Percentiles rank a stretch among this genome's conserved stretches.
Evolutionary conservation across 2,888 invertebrate genomes (phyloP).

Genomic region (Dasysyrphus albostriatus): DNA sequence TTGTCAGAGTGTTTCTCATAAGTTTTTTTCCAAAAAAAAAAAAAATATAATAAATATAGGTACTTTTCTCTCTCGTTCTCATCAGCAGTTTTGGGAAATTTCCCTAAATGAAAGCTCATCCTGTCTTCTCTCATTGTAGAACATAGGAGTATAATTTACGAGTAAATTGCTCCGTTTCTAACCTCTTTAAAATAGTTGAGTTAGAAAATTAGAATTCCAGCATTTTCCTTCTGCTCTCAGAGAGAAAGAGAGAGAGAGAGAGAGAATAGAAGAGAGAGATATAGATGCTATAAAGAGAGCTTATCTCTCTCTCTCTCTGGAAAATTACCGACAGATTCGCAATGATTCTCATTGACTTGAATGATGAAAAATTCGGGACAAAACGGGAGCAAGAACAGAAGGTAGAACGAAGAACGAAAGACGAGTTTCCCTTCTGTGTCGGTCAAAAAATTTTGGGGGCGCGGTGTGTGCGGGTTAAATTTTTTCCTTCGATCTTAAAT

Average conservation of each 20-base stretch:
- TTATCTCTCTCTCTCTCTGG: constrained; percentile 22
- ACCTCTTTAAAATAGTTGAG: background rate
- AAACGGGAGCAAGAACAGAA: constrained; percentile 47
- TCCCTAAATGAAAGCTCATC: constrained; percentile 19
- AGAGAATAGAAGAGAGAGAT: background rate
- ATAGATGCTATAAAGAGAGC: constrained; percentile 26
- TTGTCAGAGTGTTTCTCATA: constrained; percentile 16
- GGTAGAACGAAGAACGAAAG: constrained; percentile 18
- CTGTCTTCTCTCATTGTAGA: background rate
- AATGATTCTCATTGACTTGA: background rate
- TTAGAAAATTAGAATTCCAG: constrained; percentile 2
- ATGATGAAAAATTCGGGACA: constrained; percentile 20
- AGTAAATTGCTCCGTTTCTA: constrained; percentile 10
- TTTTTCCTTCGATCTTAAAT: constrained; percentile 24
- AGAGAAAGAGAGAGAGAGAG: background rate
- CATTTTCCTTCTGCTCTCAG: background rate
- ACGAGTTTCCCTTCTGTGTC: constrained; percentile 49
- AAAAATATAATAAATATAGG: too few relatives aligned
- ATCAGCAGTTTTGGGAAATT: constrained; percentile 11
- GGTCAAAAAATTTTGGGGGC: constrained; percentile 44
- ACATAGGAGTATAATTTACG: constrained; percentile 9
- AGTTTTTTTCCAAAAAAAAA: background rate
- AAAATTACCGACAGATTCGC: constrained; percentile 36
- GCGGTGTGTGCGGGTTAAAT: constrained; percentile 60
- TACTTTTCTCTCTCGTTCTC: constrained; percentile 18